A percentile compares a stretch with the other conserved stretches of the same genome.
These are phyloP conservation scores for Neomonachus schauinslandi DNA, from an alignment of 2,113 vertebrate species.

Conservation along the genomic window DNA sequence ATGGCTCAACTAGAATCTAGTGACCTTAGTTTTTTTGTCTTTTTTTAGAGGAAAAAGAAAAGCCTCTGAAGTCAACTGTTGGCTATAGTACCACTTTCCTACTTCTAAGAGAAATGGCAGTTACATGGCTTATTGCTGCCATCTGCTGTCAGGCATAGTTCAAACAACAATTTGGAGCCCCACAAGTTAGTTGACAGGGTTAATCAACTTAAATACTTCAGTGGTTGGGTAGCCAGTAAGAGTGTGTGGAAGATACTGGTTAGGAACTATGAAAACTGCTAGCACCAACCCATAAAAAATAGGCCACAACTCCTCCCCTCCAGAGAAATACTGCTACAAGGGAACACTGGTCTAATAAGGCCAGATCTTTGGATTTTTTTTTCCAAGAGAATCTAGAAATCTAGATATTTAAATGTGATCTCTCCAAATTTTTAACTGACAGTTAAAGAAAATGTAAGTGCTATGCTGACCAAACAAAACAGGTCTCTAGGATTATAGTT, in stretches of 20 bases:
- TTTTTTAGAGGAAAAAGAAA: background rate
- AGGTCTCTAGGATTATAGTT: background rate
- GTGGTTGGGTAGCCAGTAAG: background rate
- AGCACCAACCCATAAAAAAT: background rate
- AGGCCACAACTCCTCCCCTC: background rate
- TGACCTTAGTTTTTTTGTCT: background rate
- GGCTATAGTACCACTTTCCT: background rate
- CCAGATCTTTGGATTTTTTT: background rate
- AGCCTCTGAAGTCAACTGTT: background rate
- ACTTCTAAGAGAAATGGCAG: background rate
- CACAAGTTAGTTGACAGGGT: background rate
- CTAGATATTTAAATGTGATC: constrained; percentile 37
- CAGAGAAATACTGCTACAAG: constrained; percentile 2
- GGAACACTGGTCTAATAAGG: background rate
- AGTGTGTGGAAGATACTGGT: background rate
- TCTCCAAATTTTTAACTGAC: constrained; percentile 27
- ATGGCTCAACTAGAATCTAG: background rate
- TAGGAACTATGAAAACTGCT: constrained; percentile 20
- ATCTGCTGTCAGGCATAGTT: constrained; percentile 49
- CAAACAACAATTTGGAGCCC: background rate
- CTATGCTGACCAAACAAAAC: background rate
- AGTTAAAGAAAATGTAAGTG: background rate
- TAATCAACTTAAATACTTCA: background rate
- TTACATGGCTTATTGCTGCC: constrained; percentile 37
- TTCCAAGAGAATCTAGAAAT: constrained; percentile 15